A percentile compares a stretch with the other conserved stretches of the same genome.
Evolutionary conservation across 2,113 vertebrate species (phyloP).

Genomic region (Osmerus eperlanus): DNA sequence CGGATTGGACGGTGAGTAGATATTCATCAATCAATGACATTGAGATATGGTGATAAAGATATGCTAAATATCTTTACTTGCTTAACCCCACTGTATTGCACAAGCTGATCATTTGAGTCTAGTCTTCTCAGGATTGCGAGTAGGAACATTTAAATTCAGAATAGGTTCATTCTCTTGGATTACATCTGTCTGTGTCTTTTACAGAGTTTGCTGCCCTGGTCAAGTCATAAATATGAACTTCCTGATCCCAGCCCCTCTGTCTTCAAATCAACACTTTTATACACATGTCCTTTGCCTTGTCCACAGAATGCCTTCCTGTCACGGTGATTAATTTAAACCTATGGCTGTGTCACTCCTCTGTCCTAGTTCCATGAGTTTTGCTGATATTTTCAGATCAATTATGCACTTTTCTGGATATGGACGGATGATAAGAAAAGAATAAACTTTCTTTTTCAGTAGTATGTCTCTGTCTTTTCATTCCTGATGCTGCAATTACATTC

Average conservation of each 20-base stretch:
- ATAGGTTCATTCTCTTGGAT: no score
- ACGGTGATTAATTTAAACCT: constrained; percentile 65
- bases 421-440: constrained; percentile 71
- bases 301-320: constrained; percentile 27
- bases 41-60: no score
- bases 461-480: constrained; percentile 13
- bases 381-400: constrained; percentile 63
- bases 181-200: constrained; percentile 24
- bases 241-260: constrained; percentile 61
- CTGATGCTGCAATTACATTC: background rate
- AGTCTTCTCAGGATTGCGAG: no score
- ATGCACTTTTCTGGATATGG: constrained; percentile 72
- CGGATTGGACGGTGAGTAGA: constrained; percentile 55
- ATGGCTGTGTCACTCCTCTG: constrained; percentile 63
- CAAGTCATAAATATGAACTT: constrained; percentile 69
- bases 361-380: constrained; percentile 66
- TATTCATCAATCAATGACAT: no score
- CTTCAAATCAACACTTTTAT: constrained; percentile 69
- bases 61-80: no score
- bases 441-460: constrained; percentile 76
- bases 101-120: no score
- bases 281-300: constrained; percentile 56
- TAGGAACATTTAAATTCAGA: no score
- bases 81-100: no score
- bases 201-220: constrained; percentile 76